Evolutionary conservation across 2,113 vertebrate genomes (phyloP).

Genomic region (Sprattus sprattus): DNA sequence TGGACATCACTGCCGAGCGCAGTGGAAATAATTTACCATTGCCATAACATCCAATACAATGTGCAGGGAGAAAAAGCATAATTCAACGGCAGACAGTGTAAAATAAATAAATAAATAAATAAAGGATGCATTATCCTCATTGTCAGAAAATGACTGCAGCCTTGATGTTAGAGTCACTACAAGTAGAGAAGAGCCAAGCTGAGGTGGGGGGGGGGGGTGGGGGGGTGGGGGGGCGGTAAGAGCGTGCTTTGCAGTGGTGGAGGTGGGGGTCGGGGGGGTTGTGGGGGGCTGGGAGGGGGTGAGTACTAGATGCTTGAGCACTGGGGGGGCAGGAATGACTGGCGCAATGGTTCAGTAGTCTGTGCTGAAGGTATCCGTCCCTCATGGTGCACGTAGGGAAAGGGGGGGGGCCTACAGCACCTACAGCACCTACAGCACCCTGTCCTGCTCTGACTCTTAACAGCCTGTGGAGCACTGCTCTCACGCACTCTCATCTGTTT

Average conservation of each 20-base stretch:
- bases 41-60: slow-evolving; percentile 13
- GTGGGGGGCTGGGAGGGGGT: not conserved
- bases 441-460: not conserved
- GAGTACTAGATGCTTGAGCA: slow-evolving; percentile 6
- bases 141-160: not conserved
- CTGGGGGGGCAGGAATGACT: slow-evolving; percentile 4
- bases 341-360: slow-evolving; percentile 21
- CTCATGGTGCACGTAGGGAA: not conserved
- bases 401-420: not conserved
- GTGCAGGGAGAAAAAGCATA: not conserved
- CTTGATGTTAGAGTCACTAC: not conserved
- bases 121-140: not conserved
- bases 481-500: not conserved
- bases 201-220: not conserved
- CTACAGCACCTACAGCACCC: not conserved
- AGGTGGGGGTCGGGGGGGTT: not conserved
- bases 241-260: not conserved
- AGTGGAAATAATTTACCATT: slow-evolving; percentile 1
- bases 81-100: not conserved
- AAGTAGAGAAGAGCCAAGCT: slow-evolving; percentile 1
- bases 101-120: not conserved
- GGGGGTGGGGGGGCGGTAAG: not conserved
- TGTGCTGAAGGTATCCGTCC: slow-evolving; percentile 34
- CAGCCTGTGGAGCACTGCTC: not conserved
- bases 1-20: slow-evolving; percentile 26